A percentile compares a stretch with the other conserved stretches of the same genome.
phyloP scores from a whole-genome alignment of 2,113 vertebrate genomes.

The Poecile atricapillus region DNA sequence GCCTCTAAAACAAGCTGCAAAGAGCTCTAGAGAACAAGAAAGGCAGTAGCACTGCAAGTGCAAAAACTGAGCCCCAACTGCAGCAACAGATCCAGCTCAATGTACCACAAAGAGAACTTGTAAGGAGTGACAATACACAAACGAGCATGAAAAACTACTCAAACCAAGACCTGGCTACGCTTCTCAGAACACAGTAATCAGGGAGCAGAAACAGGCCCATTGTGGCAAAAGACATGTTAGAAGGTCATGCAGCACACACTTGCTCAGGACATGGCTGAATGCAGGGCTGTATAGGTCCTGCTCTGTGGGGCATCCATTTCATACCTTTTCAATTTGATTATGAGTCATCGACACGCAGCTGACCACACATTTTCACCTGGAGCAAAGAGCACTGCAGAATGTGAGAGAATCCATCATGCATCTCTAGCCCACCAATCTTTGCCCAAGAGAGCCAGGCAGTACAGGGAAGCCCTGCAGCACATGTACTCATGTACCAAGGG shows the following conservation, averaged over 20 bases:
- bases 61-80: not conserved
- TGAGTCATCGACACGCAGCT: not conserved
- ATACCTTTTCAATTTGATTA: not conserved
- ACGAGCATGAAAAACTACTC: not conserved
- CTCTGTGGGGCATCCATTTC: not conserved
- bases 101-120: not conserved
- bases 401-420: accelerated
- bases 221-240: not conserved
- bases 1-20: not conserved
- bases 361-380: not conserved
- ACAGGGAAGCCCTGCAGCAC: not conserved
- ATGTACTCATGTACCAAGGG: not conserved
- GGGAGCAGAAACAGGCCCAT: not conserved
- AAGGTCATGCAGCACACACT: not conserved
- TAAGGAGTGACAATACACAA: not conserved
- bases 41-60: not conserved
- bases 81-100: not conserved
- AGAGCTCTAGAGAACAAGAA: not conserved
- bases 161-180: not conserved
- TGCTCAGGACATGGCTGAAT: not conserved
- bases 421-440: not conserved
- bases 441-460: not conserved
- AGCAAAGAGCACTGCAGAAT: not conserved
- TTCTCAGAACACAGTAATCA: not conserved
- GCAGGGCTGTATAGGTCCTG: not conserved